phyloP scores from a whole-genome alignment of 2,797 vertebrate species.

The Hipposideros larvatus region DNA sequence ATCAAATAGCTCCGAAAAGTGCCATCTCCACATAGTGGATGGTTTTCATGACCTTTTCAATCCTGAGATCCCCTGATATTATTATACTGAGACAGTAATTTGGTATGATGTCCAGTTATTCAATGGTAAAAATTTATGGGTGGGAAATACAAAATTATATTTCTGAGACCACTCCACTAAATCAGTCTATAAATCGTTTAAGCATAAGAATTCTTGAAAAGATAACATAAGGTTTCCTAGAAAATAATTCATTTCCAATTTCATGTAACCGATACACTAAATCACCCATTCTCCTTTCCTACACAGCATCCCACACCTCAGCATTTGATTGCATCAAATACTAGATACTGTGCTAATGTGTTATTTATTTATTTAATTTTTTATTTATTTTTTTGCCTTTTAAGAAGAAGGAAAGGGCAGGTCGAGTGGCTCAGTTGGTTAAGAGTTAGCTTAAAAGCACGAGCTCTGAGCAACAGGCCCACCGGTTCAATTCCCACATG shows the following conservation, averaged over 20 bases:
- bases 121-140: background rate
- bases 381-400: background rate
- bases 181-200: background rate
- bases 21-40: background rate
- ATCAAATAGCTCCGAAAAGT: background rate
- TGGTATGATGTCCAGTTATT: background rate
- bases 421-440: no score
- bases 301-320: background rate
- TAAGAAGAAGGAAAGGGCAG: no score
- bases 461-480: no score
- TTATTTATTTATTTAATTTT: background rate
- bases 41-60: background rate
- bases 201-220: background rate
- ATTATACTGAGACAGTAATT: background rate
- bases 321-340: background rate
- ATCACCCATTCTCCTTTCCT: background rate
- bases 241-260: slow-evolving; percentile 1
- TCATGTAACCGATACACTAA: background rate
- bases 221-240: background rate
- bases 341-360: background rate
- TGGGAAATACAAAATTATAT: slow-evolving; percentile 4
- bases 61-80: background rate
- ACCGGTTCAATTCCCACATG: no score
- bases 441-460: no score
- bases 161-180: background rate